Conservation (phyloP, 2,888 invertebrate genomes). For the Gnatocerus cornutus region DNA sequence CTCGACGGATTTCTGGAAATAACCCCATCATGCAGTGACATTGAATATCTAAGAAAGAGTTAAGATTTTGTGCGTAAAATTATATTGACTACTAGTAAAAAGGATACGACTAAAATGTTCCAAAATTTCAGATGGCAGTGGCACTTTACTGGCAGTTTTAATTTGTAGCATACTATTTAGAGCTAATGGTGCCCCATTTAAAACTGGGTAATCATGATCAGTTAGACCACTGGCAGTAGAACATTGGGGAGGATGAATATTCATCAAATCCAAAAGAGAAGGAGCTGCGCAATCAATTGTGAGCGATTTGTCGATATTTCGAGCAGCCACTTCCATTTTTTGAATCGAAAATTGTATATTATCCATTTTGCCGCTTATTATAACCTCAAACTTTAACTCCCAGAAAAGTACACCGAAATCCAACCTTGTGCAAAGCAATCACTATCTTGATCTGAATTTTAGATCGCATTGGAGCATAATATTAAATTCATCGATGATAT, state of each 20-base stretch:
- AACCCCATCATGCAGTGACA: constrained; percentile 98
- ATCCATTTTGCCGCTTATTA: constrained; percentile 62
- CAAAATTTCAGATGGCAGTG: constrained; percentile 93
- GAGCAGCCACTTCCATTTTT: constrained; percentile 84
- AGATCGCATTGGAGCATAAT: too few species aligned
- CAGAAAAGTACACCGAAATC: too few species aligned
- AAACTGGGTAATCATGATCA: constrained; percentile 92
- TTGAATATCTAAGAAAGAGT: constrained; percentile 83
- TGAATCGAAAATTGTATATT: constrained; percentile 72
- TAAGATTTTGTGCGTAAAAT: too few species aligned
- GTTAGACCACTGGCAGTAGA: constrained; percentile 92
- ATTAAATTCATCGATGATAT: too few species aligned
- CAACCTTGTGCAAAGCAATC: too few species aligned
- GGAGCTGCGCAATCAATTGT: constrained; percentile 81
- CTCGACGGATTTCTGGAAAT: constrained; percentile 95
- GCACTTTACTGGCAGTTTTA: constrained; percentile 86
- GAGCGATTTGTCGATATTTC: constrained; percentile 85
- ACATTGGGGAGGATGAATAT: constrained; percentile 78
- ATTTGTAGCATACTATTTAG: constrained; percentile 83
- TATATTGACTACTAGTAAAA: not conserved
- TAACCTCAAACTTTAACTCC: constrained; percentile 26
- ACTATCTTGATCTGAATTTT: too few species aligned
- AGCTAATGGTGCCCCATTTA: constrained; percentile 81
- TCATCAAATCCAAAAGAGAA: constrained; percentile 80
- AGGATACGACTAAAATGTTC: constrained; percentile 97